Evolutionary conservation across 2,113 vertebrate genomes (phyloP), one percentile per base, ranked within the genome.

Genomic region (Aythya baeri): DNA sequence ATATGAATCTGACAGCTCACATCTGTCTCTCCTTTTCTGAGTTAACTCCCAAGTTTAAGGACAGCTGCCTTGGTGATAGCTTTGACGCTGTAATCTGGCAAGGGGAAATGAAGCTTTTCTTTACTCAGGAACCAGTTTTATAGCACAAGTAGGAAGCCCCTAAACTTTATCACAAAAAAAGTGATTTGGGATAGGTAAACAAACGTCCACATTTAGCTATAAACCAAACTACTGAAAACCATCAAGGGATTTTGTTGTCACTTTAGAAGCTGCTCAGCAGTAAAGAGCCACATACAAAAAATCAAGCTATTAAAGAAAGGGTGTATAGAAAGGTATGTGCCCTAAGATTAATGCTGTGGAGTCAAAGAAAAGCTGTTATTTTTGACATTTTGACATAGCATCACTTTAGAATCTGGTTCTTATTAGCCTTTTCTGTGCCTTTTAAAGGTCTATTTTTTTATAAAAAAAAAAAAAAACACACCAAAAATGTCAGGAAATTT

Each of bases 401-500:
- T 97, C 93, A 89, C 90, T 95, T 97, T 92, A 96, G 87, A 82
- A 96, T 98, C 97, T 98, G 97, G 94, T 97, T 98, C 97, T 97
- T 97, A 97, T 97, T 98, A 98, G 94, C 57, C 85, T n/a, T 55
- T 92, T 96, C 96, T 97, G 93, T 97, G 93, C 91, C 73, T 97
- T 97, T 96, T 96, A 97, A 96, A 96, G 93, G 89, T 32, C 94
- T 96, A 54, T 95, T 80, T 72, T 34, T 34, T 34, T 34, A 34
- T 34, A 34, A 21, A 7, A 75, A 89, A 86, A 46, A 18, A 44
- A 43, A 43, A 43, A 43, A 43, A 43, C 6, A 16, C 16, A 44
- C n/a, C 54, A 92, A 97, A 98, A 98, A 97, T 71, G 89, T 97
- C 97, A 97, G 96, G 97, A 97, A 98, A 98, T 98, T 97, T 98